These are phyloP conservation scores for Lepisosteus osseus DNA, from an alignment of 2,113 vertebrate species.

Conservation along the genomic window DNA sequence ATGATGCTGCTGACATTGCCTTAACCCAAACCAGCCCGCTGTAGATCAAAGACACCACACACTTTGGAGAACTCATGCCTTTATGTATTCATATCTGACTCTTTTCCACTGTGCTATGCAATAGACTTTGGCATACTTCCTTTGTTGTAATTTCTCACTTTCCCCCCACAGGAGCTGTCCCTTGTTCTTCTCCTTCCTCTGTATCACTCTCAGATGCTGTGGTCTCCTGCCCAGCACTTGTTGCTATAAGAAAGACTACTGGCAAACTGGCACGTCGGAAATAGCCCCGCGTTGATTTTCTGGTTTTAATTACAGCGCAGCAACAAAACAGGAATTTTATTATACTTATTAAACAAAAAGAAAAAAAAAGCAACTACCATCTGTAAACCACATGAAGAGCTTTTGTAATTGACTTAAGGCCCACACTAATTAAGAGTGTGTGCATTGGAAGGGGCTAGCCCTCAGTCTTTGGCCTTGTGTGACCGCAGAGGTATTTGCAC, in stretches of 20 bases:
- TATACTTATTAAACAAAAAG: conserved; percentile 36
- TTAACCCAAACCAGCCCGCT: conserved; percentile 35
- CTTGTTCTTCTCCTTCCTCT: conserved; percentile 16
- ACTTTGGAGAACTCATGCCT: conserved; percentile 32
- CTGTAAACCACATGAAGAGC: conserved; percentile 62
- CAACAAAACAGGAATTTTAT: conserved; percentile 51
- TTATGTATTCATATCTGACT: conserved; percentile 33
- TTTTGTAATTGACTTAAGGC: conserved; percentile 52
- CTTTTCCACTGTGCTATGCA: conserved; percentile 19
- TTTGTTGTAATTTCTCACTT: neutral
- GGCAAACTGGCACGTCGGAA: conserved; percentile 34
- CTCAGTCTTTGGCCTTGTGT: conserved; percentile 39
- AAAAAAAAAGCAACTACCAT: conserved; percentile 47
- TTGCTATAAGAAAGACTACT: conserved; percentile 29
- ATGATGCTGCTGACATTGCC: conserved; percentile 43
- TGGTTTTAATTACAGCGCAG: conserved; percentile 71
- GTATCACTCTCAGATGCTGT: conserved; percentile 22
- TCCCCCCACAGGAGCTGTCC: conserved; percentile 22
- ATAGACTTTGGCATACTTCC: neutral
- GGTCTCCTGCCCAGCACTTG: conserved; percentile 20
- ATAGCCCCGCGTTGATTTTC: conserved; percentile 42
- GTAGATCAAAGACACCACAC: conserved; percentile 57
- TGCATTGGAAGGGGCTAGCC: conserved; percentile 50
- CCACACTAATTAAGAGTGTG: conserved; percentile 52
- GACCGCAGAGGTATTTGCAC: conserved; percentile 19